Percentiles rank a stretch among this genome's conserved stretches.
phyloP scores from a whole-genome alignment of 2,113 vertebrate genomes.

The Proteles cristata region DNA sequence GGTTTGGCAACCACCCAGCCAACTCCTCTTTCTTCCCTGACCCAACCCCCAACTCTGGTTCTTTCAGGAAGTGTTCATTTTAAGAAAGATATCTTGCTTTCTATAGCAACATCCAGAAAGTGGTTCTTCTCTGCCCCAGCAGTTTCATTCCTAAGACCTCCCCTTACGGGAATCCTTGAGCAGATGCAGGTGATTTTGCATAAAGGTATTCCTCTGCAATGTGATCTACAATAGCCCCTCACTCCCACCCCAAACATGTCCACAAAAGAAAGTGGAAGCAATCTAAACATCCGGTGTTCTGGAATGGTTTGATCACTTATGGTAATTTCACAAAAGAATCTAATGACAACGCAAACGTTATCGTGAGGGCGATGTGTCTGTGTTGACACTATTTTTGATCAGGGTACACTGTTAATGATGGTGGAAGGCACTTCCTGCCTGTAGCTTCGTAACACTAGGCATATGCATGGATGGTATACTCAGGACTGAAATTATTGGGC shows the following conservation, averaged over 20 bases:
- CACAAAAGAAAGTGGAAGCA: background rate
- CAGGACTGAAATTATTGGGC: background rate
- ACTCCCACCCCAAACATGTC: background rate
- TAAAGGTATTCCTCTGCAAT: background rate
- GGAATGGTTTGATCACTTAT: background rate
- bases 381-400: background rate
- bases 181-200: background rate
- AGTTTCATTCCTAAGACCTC: background rate
- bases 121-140: background rate
- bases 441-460: fast-evolving
- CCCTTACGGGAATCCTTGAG: background rate
- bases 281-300: background rate
- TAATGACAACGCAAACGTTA: background rate
- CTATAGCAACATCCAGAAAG: constrained; percentile 3
- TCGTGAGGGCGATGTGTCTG: background rate
- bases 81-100: background rate
- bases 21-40: background rate
- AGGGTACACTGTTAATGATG: background rate
- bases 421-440: background rate
- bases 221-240: background rate
- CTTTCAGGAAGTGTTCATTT: constrained; percentile 12
- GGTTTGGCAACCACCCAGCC: background rate
- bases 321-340: background rate
- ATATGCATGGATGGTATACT: fast-evolving
- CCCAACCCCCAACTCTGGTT: background rate